Percentiles rank a stretch among this genome's conserved stretches.
Evolutionary conservation across 2,113 vertebrate species (phyloP).

Genomic region (Heterocephalus glaber): DNA sequence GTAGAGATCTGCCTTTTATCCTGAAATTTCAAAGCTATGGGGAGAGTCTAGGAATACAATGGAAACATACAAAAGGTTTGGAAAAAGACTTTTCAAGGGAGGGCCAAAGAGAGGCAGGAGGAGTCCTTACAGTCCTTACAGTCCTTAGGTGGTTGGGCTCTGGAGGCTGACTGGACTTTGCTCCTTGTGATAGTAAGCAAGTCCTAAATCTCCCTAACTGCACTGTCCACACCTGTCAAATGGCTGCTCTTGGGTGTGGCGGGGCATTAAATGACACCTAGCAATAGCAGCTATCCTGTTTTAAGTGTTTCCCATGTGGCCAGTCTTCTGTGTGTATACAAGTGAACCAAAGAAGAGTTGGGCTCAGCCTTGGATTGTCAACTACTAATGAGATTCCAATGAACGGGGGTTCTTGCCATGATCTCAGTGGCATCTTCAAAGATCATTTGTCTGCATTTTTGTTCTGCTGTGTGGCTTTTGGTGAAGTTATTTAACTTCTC

Average conservation of each 20-base stretch:
- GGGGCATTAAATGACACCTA: neutral
- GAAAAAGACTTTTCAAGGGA: neutral
- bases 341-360: rapidly evolving
- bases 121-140: neutral
- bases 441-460: neutral
- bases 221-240: neutral
- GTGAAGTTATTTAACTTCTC: slow-evolving; percentile 39
- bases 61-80: neutral
- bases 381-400: neutral
- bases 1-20: neutral
- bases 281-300: neutral
- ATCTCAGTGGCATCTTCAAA: neutral
- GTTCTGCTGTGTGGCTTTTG: neutral
- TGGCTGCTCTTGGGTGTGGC: neutral
- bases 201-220: neutral
- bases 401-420: neutral
- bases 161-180: neutral
- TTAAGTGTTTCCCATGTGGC: neutral
- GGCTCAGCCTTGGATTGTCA: neutral
- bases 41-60: neutral
- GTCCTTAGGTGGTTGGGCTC: neutral
- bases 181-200: neutral
- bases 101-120: neutral
- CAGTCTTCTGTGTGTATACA: too few relatives aligned
- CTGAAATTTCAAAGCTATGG: neutral